Evolutionary conservation across 2,888 invertebrate species (phyloP).

Genomic region (Leptarthrus brevirostris): DNA sequence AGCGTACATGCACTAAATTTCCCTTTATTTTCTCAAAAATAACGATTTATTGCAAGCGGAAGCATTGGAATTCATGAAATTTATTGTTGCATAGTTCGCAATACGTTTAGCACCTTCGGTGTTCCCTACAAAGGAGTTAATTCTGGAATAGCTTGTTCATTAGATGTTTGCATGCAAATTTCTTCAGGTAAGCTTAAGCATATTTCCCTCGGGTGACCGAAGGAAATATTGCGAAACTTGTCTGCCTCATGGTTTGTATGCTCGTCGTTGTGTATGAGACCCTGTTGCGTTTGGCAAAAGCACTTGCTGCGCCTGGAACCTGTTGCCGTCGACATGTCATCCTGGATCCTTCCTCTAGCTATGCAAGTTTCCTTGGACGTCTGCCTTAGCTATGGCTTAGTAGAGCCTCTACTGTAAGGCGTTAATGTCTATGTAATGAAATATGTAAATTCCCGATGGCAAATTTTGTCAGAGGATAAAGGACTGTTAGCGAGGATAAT

Average conservation of each 20-base stretch:
- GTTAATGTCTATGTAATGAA: slow-evolving; percentile 61
- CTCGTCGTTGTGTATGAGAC: background rate
- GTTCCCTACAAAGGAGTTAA: slow-evolving; percentile 7
- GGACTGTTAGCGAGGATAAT: slow-evolving; percentile 55
- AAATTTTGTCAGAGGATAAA: slow-evolving; percentile 62
- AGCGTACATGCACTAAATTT: no score
- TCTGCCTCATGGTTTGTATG: slow-evolving; percentile 12
- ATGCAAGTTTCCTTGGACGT: background rate
- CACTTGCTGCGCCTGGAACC: slow-evolving; percentile 5
- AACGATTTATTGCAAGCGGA: background rate
- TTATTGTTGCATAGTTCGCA: slow-evolving; percentile 23
- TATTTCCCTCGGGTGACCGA: slow-evolving; percentile 37
- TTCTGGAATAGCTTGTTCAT: slow-evolving; percentile 28
- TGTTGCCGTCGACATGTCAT: slow-evolving; percentile 17
- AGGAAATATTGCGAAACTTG: slow-evolving; percentile 35
- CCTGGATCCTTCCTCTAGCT: background rate
- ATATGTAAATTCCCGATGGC: slow-evolving; percentile 65
- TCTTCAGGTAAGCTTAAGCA: slow-evolving; percentile 27
- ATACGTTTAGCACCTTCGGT: background rate
- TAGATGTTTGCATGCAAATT: slow-evolving; percentile 21
- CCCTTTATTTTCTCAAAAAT: no score
- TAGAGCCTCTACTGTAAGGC: slow-evolving; percentile 49
- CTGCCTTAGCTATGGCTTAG: background rate
- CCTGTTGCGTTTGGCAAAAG: background rate
- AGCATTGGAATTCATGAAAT: background rate